Base-by-base conservation (phyloP, 2,888 invertebrate genomes). In the Teleiodes luculella region DNA sequence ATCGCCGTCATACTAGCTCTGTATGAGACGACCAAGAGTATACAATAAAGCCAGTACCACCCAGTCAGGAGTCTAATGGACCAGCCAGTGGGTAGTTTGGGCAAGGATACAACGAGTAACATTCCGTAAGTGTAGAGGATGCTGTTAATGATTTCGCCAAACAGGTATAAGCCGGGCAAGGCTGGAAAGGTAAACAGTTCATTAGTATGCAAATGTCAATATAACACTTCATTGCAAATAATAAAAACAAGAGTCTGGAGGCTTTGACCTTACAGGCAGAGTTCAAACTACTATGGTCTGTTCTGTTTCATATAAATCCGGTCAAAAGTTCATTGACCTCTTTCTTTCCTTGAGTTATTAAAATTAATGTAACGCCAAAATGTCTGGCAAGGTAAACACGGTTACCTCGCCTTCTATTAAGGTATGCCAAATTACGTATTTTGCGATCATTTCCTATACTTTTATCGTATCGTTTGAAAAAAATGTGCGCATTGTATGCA, bases 21-120 rank as follows among this genome's bases (percentile, higher is more conserved):
- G 74, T 97, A 97, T 0, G 94, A 92, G 0, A 95, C 95, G 0
- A 94, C 94, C 4, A 96, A 90, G 3, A 96, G 86, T 57, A 96
- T 92, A 68, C 95, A 95, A 73, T 96, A 97, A 1, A 96, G 77
- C 96, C 96, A 96, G 81, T 96, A 96, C 94, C 95, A 96, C 0
- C 96, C 96, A 1, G 96, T 95, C 11, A 96, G 86, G 28, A 96
- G 86, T 33, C 96, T 89, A 39, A 96, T 86, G 0, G 96, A 94
- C 96, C 96, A 96, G 13, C 94, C 95, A 13, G 91, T 90, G 0
- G 96, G 96, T 62, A 96, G 85, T 68, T 92, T 92, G 0, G 96
- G 96, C 54, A 96, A 71, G 0, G 96, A 94, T 24, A 96, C 94
- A 59, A 95, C 92, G 5, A 96, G 83, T 47, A 95, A 76, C 95